Percentiles rank a stretch among this genome's conserved stretches.
phyloP scores from a whole-genome alignment of 2,113 vertebrate genomes.

The Blennius ocellaris region DNA sequence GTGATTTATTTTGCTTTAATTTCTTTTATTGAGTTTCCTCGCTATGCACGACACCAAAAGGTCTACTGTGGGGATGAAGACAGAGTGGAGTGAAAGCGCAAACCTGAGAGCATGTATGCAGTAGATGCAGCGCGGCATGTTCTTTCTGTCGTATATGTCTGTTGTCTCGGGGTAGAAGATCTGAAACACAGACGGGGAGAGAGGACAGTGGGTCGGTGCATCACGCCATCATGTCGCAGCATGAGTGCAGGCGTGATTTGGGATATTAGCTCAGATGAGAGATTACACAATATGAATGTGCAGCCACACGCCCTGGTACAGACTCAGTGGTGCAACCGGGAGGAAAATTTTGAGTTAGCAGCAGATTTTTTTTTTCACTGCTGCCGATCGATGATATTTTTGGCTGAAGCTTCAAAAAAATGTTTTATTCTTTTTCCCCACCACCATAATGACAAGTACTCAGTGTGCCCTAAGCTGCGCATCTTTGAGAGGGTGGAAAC shows the following conservation, averaged over 20 bases:
- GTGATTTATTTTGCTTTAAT: no score
- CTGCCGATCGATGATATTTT: background rate
- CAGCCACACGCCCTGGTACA: constrained; percentile 7
- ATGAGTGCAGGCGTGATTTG: constrained; percentile 21
- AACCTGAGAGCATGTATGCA: constrained; percentile 98
- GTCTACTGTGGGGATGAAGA: no score
- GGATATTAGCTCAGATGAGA: background rate
- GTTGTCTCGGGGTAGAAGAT: constrained; percentile 99
- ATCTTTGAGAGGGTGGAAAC: background rate
- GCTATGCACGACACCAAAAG: no score
- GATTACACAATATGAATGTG: constrained; percentile 21
- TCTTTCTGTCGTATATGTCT: constrained; percentile 98
- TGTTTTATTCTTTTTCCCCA: background rate
- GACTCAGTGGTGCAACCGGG: background rate
- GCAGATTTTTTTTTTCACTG: background rate
- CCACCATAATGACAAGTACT: background rate
- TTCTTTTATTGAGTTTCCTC: no score
- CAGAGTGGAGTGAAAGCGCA: no score
- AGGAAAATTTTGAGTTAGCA: background rate
- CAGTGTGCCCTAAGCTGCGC: background rate
- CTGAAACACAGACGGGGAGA: constrained; percentile 77
- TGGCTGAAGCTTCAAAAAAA: background rate
- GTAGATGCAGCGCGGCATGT: constrained; percentile 99
- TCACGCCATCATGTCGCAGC: constrained; percentile 28
- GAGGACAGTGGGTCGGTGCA: background rate